Percentiles rank a stretch among this genome's conserved stretches.
phyloP scores from a whole-genome alignment of 2,888 invertebrate species.

The Sesamia inferens region DNA sequence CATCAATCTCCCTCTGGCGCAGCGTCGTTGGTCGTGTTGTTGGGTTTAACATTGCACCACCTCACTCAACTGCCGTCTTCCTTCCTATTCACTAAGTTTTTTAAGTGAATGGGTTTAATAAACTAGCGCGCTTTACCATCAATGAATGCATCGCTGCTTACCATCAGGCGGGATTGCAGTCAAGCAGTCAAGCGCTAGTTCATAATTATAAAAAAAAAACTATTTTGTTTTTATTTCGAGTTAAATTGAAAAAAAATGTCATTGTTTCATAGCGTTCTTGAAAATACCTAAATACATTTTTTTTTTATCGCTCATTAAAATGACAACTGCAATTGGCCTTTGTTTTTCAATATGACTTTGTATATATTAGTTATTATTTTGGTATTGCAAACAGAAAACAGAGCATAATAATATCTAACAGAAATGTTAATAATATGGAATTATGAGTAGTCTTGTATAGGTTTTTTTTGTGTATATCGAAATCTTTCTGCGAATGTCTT shows the following conservation, averaged over 20 bases:
- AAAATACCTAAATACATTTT: not conserved
- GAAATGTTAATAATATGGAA: not conserved
- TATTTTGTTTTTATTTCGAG: not conserved
- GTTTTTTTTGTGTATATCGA: conserved; percentile 31
- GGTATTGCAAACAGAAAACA: not conserved
- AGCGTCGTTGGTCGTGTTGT: too few relatives aligned
- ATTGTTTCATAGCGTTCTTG: not conserved
- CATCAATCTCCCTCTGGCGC: too few relatives aligned
- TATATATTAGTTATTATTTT: not conserved
- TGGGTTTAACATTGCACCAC: too few relatives aligned
- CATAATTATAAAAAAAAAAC: too few relatives aligned
- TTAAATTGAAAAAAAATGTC: not conserved
- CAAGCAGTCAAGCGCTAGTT: too few relatives aligned
- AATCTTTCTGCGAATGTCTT: conserved; percentile 63
- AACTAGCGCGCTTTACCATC: too few relatives aligned
- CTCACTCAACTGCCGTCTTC: too few relatives aligned
- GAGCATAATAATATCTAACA: not conserved
- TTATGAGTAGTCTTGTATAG: not conserved
- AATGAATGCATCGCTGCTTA: too few relatives aligned
- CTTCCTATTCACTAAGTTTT: too few relatives aligned
- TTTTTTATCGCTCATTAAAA: not conserved
- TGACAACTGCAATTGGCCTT: not conserved
- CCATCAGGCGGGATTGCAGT: too few relatives aligned
- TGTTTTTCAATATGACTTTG: not conserved
- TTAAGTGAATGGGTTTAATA: too few relatives aligned